Evolutionary conservation across 2,888 invertebrate genomes (phyloP).

Genomic region (Aricia artaxerxes): DNA sequence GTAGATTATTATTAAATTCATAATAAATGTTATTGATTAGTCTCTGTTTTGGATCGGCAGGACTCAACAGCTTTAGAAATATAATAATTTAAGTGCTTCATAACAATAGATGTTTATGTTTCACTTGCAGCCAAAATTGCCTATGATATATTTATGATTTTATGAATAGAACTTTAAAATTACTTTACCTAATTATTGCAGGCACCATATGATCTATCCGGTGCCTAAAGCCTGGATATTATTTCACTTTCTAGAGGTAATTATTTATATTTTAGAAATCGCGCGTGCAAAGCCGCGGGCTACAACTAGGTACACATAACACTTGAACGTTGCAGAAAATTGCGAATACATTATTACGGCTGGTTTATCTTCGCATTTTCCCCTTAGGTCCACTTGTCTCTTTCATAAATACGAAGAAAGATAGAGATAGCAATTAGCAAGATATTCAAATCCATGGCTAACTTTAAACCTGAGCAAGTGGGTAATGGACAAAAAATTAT

Average conservation of each 20-base stretch:
- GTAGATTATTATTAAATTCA: no score
- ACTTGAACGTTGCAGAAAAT: conserved; percentile 5
- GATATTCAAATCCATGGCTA: no score
- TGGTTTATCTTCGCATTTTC: neutral
- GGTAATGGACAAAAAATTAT: no score
- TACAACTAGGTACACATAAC: neutral
- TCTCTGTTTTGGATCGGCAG: no score
- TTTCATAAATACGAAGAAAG: neutral
- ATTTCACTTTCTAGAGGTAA: conserved; percentile 17
- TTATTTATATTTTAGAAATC: conserved; percentile 23
- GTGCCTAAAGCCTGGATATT: conserved; percentile 3
- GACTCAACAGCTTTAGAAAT: no score
- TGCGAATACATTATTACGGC: neutral
- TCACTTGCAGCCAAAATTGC: no score
- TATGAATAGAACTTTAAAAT: neutral
- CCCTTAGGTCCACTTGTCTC: neutral
- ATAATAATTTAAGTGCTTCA: no score
- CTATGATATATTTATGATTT: no score
- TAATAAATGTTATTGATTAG: no score
- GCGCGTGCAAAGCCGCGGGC: conserved; percentile 17
- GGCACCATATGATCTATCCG: conserved; percentile 4
- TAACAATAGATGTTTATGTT: no score
- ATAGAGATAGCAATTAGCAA: neutral
- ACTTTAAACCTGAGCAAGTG: no score
- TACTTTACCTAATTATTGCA: neutral